Base-by-base conservation (phyloP, 2,797 vertebrate genomes). In the Danio albolineatus region DNA sequence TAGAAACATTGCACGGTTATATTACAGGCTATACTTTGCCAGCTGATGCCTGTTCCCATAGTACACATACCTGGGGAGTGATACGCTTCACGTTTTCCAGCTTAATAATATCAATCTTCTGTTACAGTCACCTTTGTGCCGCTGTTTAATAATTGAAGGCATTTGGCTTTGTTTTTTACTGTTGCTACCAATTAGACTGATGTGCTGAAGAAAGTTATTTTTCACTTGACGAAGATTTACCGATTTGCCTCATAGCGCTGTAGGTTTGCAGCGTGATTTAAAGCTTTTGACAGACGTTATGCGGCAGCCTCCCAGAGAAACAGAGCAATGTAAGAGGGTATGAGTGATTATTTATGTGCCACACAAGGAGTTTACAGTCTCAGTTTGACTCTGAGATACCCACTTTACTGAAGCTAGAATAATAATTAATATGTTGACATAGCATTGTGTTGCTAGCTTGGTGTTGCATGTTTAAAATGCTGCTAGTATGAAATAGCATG, bases 181-280 rank as follows among this genome's bases (percentile, higher is more conserved):
- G 16, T 64, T 72, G 67, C 44, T 72, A 39, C 44, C 75, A 59
- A 69, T 61, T 64, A 39, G 49, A 66, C 64, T 8, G 64, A 67
- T 57, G 28, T 79, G 64, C 71, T 71, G 62, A 67, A 13, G 21
- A 51, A 56, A 41, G 43, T 36, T 28, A 48, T 53, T 54, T 17
- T 74, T 78, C 62, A 39, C 19, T 38, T 43, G 7, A 53, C 13
- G 39, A 57, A 28, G 54, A 61, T 62, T 60, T 49, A 51, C 16
- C 0, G 1, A 28, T 56, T 79, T 76, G 44, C 70, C 39, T 21
- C 10, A 6, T 53, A 17, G 43, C 14, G 38, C 46, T 17, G 59
- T 53, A 49, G 78, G 79, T 66, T 19, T 66, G 39, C 60, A 36
- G n/a, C 43, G 65, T 84, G 72, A 82, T 84, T 84, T 78, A 75